These are phyloP conservation scores for Drosophila siamana DNA, from an alignment of 2,888 invertebrate species.

Conservation along the genomic window DNA sequence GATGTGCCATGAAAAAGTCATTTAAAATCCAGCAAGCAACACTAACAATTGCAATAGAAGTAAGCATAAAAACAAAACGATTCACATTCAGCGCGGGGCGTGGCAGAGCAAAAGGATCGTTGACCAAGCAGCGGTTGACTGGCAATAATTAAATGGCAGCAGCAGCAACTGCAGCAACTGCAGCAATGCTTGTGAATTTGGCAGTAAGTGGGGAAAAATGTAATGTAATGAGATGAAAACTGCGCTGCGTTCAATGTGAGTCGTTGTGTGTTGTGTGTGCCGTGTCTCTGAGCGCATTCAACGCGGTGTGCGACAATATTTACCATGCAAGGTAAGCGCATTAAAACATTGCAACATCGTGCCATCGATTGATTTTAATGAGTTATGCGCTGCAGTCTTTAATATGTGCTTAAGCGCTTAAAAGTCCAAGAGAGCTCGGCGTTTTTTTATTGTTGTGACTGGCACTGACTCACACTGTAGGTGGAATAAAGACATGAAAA, in stretches of 20 bases:
- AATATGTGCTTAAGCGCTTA: neutral
- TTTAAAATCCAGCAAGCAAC: slow-evolving; percentile 58
- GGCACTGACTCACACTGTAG: too few relatives aligned
- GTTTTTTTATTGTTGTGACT: too few relatives aligned
- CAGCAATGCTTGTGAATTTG: slow-evolving; percentile 11
- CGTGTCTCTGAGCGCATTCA: slow-evolving; percentile 26
- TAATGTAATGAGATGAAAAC: slow-evolving; percentile 47
- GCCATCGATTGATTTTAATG: neutral
- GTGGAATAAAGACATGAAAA: too few relatives aligned
- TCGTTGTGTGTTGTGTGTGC: slow-evolving; percentile 19
- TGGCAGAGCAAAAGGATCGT: neutral
- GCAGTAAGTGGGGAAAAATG: slow-evolving; percentile 37
- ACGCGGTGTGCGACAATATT: slow-evolving; percentile 35
- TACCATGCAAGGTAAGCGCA: neutral
- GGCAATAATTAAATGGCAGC: slow-evolving; percentile 70
- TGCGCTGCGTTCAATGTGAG: too few relatives aligned
- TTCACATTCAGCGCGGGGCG: too few relatives aligned
- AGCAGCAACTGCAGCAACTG: too few relatives aligned
- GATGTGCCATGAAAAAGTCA: slow-evolving; percentile 59
- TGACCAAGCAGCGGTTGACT: slow-evolving; percentile 35
- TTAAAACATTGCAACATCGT: neutral
- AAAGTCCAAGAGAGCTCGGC: neutral
- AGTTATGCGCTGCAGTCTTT: neutral
- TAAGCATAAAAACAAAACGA: slow-evolving; percentile 47
- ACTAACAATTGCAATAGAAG: slow-evolving; percentile 70